Evolutionary conservation across 2,888 invertebrate species (phyloP), one percentile per base, ranked within the genome.

Genomic region (Diarsia brunnea): DNA sequence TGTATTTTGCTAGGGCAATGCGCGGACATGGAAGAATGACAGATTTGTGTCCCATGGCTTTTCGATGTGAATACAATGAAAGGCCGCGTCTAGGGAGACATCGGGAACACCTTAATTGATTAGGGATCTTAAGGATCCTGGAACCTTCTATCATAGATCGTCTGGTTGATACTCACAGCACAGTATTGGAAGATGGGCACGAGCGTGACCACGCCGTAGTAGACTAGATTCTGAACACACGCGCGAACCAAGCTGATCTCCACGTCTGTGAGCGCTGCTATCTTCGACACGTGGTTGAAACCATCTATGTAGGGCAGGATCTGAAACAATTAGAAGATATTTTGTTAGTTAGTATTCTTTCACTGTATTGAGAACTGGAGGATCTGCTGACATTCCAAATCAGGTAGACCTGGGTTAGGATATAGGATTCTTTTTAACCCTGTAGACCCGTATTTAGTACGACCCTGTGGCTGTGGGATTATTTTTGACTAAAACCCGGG

Each of bases 111-210:
- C 27, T 27, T 27, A 27, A n/a, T 27, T 27, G 16, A 27, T 27
- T 5, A 24, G 27, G 8, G 16, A 58, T 16, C 0, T n/a, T n/a
- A n/a, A n/a, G 8, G 16, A 58, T 19, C 0, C 58, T 19, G 19
- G 58, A 27, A 58, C 16, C 8, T 31, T 60, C 16, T 19, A 19
- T 60, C 27, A 10, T 31, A 60, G 16, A 27, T 4, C 31, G 19
- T 16, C 58, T 16, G 7, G n/a, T 43, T n/a, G 21, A 43, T 38
- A 93, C 95, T 94, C 72, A 95, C 95, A 90, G 98, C 98, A 78
- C 98, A 98, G 93, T 98, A 98, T 93, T 98, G 98, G 93, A 98
- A 98, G 90, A 98, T 98, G 24, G 98, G 98, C 79, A 98, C 97
- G 49, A 98, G 94, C 7, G 97, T 97, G 14, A 98, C 97, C 19